phyloP scores from a whole-genome alignment of 2,113 vertebrate species.

The Amphiprion percula region DNA sequence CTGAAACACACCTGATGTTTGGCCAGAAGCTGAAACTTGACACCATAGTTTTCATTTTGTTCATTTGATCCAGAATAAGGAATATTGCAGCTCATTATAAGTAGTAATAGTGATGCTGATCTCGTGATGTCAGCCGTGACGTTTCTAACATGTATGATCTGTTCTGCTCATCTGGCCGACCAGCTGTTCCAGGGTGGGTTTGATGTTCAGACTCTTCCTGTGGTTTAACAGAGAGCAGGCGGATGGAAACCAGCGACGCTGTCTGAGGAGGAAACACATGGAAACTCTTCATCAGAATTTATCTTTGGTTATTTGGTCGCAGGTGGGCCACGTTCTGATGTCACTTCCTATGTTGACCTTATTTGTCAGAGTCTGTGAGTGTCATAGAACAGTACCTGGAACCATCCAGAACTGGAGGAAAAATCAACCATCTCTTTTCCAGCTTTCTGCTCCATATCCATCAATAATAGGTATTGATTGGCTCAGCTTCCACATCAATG shows the following conservation, averaged over 20 bases:
- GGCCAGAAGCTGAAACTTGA: too few relatives aligned
- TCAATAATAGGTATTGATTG: too few relatives aligned
- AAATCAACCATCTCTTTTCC: too few relatives aligned
- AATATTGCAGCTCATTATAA: too few relatives aligned
- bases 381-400: too few relatives aligned
- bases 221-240: slow-evolving; percentile 54
- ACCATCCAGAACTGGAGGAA: too few relatives aligned
- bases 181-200: slow-evolving; percentile 36
- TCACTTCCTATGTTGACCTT: slow-evolving; percentile 62
- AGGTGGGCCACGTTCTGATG: slow-evolving; percentile 71
- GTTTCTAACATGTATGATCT: slow-evolving; percentile 35
- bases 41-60: too few relatives aligned
- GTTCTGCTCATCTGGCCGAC: slow-evolving; percentile 60
- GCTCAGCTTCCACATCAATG: too few relatives aligned
- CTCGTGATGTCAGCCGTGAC: slow-evolving; percentile 12
- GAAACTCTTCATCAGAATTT: slow-evolving; percentile 42
- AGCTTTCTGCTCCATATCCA: too few relatives aligned
- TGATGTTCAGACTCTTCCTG: slow-evolving; percentile 68
- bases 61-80: too few relatives aligned
- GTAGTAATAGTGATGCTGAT: slow-evolving; percentile 6
- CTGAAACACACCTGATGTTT: too few relatives aligned
- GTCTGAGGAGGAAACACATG: slow-evolving; percentile 39
- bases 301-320: slow-evolving; percentile 45
- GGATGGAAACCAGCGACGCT: slow-evolving; percentile 54
- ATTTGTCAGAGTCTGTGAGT: slow-evolving; percentile 42